phyloP scores from a whole-genome alignment of 2,113 vertebrate genomes.

The Peromyscus californicus region DNA sequence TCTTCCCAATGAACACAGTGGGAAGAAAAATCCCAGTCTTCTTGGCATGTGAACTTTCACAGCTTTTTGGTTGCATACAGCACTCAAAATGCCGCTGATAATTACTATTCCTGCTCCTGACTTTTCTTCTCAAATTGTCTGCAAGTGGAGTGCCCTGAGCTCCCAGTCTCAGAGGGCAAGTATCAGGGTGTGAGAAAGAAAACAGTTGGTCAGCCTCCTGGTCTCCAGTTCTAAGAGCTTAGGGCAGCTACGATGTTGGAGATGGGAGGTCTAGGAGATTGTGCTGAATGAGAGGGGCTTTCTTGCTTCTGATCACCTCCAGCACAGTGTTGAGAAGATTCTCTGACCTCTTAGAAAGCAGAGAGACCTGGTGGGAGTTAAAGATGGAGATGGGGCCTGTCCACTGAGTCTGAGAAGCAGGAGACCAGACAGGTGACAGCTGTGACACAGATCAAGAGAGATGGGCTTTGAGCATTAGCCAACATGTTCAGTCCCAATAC shows the following conservation, averaged over 20 bases:
- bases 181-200: too few species aligned
- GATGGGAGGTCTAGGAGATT: neutral
- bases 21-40: neutral
- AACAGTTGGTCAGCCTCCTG: neutral
- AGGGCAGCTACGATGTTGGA: fast-evolving
- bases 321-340: neutral
- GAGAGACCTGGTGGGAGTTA: neutral
- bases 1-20: neutral
- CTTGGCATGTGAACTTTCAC: neutral
- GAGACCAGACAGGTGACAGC: neutral
- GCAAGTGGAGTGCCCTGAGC: neutral
- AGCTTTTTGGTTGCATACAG: neutral
- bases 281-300: neutral
- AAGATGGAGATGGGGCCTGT: too few species aligned
- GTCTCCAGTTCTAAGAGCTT: neutral
- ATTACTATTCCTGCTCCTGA: fast-evolving
- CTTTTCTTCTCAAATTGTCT: fast-evolving
- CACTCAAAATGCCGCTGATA: too few species aligned
- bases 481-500: neutral
- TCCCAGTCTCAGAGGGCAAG: neutral
- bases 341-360: neutral
- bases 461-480: fast-evolving
- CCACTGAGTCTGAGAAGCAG: neutral
- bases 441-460: neutral
- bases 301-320: neutral